Percentiles rank a stretch among this genome's conserved stretches.
Conservation (phyloP, 2,888 invertebrate species). For the Sinodicranocentrus sp. region DNA sequence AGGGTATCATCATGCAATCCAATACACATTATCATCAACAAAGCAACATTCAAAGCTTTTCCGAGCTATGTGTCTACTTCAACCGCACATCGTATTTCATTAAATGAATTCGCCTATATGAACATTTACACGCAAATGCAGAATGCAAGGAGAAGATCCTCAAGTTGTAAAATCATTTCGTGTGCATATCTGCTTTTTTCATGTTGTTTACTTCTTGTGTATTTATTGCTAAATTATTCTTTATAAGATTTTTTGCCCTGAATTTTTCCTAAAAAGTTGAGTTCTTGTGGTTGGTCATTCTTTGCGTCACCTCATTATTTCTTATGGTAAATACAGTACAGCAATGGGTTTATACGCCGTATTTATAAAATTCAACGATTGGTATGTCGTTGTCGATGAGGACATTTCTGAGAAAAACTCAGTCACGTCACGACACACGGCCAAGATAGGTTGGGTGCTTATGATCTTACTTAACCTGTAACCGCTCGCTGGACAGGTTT, state of each 20-base stretch:
- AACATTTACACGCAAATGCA: conserved; percentile 26
- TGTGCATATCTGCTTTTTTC: conserved; percentile 1
- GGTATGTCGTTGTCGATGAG: too few species aligned
- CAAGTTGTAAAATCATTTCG: conserved; percentile 15
- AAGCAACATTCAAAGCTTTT: conserved; percentile 17
- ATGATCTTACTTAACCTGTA: too few species aligned
- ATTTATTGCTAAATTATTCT: conserved; percentile 1
- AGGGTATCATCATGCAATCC: conserved; percentile 36
- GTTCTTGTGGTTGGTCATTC: conserved; percentile 2
- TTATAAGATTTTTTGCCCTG: neutral
- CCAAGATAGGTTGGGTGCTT: neutral
- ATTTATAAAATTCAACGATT: too few species aligned
- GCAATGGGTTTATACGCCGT: neutral
- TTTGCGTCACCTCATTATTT: conserved; percentile 6
- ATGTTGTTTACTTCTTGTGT: neutral
- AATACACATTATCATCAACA: conserved; percentile 34
- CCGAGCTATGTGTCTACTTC: neutral
- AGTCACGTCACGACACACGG: too few species aligned
- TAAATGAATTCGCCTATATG: conserved; percentile 17
- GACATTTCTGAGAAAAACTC: too few species aligned
- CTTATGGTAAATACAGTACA: neutral
- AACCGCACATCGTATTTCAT: conserved; percentile 28
- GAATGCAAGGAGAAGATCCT: conserved; percentile 6
- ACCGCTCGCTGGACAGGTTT: neutral
- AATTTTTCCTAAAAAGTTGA: neutral